Base-by-base conservation (phyloP, 2,113 vertebrate genomes). In the Trogon surrucura region DNA sequence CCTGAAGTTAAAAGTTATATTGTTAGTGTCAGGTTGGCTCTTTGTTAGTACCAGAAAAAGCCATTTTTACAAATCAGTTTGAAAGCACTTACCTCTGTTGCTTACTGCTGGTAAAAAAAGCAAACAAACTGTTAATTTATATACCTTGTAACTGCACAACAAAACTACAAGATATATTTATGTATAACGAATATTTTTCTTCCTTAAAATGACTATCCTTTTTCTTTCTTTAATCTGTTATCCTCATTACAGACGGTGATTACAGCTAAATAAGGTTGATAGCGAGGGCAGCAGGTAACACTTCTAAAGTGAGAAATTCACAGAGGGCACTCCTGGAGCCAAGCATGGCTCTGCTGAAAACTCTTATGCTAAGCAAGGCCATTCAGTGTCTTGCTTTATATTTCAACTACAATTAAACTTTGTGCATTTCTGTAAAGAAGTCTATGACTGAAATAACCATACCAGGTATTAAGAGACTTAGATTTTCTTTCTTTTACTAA, bases 401-500 rank as follows among this genome's bases (percentile, higher is more conserved):
- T 87, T 95, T 96, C 78, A 95, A 51, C 65, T 82, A 67, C 0
- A 2, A 75, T 58, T 85, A 81, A 73, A 80, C 34, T 41, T 54
- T 81, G 50, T 61, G 64, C 53, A 26, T 71, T 81, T 79, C 36
- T 6, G 44, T 87, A 95, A 89, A 88, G 80, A 95, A 97, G 91
- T 61, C 80, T 94, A 79, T 95, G 87, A 94, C 95, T 97, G 85
- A 91, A 96, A 96, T 78, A 91, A 93, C 65, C 85, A 71, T 71
- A 67, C 64, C 82, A 96, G 93, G 89, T 97, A 97, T 90, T 96
- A 94, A 81, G 72, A 97, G 93, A 87, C 70, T 96, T 95, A 95
- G 85, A 92, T 88, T 96, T 97, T 89, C 91, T 93, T 85, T 81
- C 88, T 90, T 87, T 95, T 78, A 51, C 89, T 97, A 93, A 98